Conservation (phyloP, 2,113 vertebrate species). For the Pycnonotus jocosus region DNA sequence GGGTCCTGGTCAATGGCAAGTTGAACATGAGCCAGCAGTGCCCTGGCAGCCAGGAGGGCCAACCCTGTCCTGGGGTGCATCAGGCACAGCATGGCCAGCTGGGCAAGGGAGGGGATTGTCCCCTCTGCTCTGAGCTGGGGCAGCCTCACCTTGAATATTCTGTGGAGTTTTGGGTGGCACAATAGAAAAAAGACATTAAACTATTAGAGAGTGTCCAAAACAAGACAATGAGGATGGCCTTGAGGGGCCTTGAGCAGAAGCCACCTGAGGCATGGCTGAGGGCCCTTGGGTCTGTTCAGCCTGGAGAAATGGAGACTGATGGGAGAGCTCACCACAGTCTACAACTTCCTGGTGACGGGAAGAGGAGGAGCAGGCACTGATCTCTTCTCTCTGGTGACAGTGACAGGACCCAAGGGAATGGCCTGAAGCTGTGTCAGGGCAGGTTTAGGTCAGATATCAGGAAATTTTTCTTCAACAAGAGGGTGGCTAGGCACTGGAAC, state of each 20-base stretch:
- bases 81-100: fast-evolving
- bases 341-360: fast-evolving
- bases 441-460: not conserved
- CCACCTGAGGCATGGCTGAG: fast-evolving
- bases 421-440: fast-evolving
- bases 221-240: too few relatives aligned
- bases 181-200: not conserved
- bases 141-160: not conserved
- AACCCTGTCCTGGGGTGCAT: fast-evolving
- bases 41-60: not conserved
- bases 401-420: fast-evolving
- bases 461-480: not conserved
- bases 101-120: not conserved
- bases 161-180: too few relatives aligned
- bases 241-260: not conserved
- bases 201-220: not conserved
- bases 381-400: not conserved
- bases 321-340: fast-evolving
- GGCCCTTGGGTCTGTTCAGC: fast-evolving
- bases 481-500: fast-evolving
- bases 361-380: not conserved
- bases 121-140: not conserved
- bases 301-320: not conserved
- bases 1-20: fast-evolving
- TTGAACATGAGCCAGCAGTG: not conserved